Evolutionary conservation across 1,140 invertebrate genomes (phyloP), one percentile per base, ranked within the genome.

Genomic region (Atta texana): DNA sequence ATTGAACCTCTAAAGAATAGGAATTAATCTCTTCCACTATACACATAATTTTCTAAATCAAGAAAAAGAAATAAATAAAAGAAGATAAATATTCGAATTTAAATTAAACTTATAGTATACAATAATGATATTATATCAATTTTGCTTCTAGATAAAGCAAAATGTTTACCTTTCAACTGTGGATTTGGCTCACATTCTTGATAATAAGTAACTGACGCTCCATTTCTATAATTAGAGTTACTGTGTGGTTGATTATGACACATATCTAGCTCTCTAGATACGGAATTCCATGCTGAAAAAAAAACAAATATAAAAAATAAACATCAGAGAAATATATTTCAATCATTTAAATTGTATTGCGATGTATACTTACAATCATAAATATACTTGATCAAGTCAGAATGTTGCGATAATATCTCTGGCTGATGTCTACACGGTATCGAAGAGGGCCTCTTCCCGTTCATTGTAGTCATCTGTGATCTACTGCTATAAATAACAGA

Each of bases 331-430:
- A 55, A 88, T n/a, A 84, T 80, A 86, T 80, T 80, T 74, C 7
- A 75, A 24, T 59, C n/a, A 39, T 34, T 69, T 31, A 0, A 34
- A 76, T 49, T 49, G n/a, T 16, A 78, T 75, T 63, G 49, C 12
- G 18, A 57, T 59, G 21, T 28, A 63, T 77, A 91, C 93, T 94
- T 92, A 95, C 95, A 95, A 63, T 96, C 95, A 91, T 92, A 95
- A 61, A 96, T 95, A 69, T 95, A 96, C 89, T 95, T 96, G 34
- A 96, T 96, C 85, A 96, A 92, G 84, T 96, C 96, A 89, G 95
- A 95, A 89, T 96, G 95, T 81, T 96, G 95, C 10, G 95, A 93
- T 71, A 93, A 91, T 39, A 94, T 63, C 85, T 95, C 93, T 84
- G 92, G 89, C 71, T 94, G 94, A 89, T 94, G 94, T 90, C 94